Percentiles rank a stretch among this genome's conserved stretches.
These are phyloP conservation scores for Tachina lurida DNA, from an alignment of 2,888 invertebrate genomes.

Conservation along the genomic window DNA sequence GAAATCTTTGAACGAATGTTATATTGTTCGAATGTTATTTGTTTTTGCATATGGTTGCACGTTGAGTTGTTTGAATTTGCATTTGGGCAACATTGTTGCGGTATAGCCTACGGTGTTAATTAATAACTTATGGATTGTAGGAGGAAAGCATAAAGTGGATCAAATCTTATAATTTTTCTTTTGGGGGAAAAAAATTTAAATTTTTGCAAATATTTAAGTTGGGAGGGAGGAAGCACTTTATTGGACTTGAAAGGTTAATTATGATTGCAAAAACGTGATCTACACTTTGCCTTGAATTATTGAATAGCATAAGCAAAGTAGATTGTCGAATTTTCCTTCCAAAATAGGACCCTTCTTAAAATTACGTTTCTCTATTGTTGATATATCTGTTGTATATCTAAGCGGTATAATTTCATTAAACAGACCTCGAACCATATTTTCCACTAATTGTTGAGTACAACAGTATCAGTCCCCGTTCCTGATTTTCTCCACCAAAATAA, in stretches of 20 bases:
- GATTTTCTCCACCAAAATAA: no score
- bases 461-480: no score
- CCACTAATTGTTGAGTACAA: no score
- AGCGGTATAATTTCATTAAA: no score
- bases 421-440: no score
- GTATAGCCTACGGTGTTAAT: conserved; percentile 45
- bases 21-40: conserved; percentile 11
- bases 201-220: background rate
- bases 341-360: no score
- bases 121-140: conserved; percentile 36
- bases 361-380: no score
- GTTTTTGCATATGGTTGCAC: conserved; percentile 19
- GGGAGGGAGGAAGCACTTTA: background rate
- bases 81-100: conserved; percentile 36
- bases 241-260: background rate
- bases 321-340: no score
- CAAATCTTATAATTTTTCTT: conserved; percentile 27
- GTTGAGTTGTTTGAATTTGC: conserved; percentile 15
- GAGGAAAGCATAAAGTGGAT: conserved; percentile 12
- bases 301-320: background rate
- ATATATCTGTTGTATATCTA: no score
- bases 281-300: background rate
- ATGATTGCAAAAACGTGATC: conserved; percentile 17
- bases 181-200: conserved; percentile 1
- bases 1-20: conserved; percentile 37